phyloP scores from a whole-genome alignment of 2,113 vertebrate genomes.

The Tor tambroides region DNA sequence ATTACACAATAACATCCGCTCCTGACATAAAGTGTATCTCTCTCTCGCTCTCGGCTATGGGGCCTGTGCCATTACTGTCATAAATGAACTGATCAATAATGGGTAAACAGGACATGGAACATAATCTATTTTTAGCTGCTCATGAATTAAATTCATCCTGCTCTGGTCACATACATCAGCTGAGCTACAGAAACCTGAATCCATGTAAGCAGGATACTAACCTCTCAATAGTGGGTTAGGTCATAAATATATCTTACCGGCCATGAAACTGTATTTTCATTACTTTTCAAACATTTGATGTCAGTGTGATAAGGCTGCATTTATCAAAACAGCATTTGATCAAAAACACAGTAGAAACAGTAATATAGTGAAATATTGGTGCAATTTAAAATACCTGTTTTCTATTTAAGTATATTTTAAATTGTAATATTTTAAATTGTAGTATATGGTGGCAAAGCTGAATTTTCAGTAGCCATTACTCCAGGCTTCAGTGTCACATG shows the following conservation, averaged over 20 bases:
- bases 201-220: background rate
- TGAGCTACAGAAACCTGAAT: background rate
- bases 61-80: slow-evolving; percentile 2
- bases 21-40: background rate
- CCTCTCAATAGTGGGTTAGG: background rate
- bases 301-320: background rate
- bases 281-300: no score
- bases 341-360: background rate
- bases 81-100: slow-evolving; percentile 25
- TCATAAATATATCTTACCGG: background rate
- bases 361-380: background rate
- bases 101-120: background rate
- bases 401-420: background rate
- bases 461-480: background rate
- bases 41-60: background rate
- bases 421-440: background rate
- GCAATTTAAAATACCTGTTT: background rate
- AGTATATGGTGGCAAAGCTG: no score
- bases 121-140: background rate
- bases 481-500: no score
- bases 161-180: background rate
- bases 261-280: no score
- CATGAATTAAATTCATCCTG: background rate
- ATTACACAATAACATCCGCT: background rate
- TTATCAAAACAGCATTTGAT: no score